These are phyloP conservation scores for Echeneis naucrates DNA, from an alignment of 2,797 vertebrate genomes.

Conservation along the genomic window DNA sequence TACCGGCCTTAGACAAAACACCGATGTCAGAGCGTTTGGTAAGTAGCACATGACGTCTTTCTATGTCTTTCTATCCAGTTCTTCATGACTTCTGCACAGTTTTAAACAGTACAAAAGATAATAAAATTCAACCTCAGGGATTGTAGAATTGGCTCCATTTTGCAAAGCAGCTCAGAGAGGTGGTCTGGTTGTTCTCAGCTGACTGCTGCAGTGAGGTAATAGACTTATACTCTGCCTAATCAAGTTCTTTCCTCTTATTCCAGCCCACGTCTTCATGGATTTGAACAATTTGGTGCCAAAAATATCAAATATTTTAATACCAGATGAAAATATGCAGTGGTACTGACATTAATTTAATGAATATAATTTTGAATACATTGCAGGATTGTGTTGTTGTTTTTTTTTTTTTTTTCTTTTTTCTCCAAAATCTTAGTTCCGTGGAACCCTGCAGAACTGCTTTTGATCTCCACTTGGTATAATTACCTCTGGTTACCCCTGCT, in stretches of 20 bases:
- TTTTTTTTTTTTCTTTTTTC: background rate
- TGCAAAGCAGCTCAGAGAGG: background rate
- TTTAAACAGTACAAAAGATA: background rate
- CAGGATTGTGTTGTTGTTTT: background rate
- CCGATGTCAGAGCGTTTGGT: conserved; percentile 97
- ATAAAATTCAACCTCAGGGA: background rate
- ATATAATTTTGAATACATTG: background rate
- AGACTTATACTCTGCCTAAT: background rate
- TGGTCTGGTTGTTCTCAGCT: background rate
- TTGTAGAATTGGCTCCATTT: background rate
- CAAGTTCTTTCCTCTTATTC: background rate
- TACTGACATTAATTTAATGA: background rate
- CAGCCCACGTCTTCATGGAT: background rate
- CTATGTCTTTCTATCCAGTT: background rate
- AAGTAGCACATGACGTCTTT: conserved; percentile 73
- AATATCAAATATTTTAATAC: background rate
- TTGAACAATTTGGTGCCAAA: background rate
- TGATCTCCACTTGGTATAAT: conserved; percentile 39
- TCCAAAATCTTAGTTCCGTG: conserved; percentile 40
- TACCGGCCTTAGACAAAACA: conserved; percentile 96
- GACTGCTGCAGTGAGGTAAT: conserved; percentile 8
- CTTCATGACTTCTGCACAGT: too few species aligned
- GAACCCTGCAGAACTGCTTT: conserved; percentile 48
- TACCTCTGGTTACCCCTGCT: conserved; percentile 48
- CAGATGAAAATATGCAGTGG: background rate